Evolutionary conservation across 1,140 invertebrate genomes (phyloP).

Genomic region (Halesus radiatus): DNA sequence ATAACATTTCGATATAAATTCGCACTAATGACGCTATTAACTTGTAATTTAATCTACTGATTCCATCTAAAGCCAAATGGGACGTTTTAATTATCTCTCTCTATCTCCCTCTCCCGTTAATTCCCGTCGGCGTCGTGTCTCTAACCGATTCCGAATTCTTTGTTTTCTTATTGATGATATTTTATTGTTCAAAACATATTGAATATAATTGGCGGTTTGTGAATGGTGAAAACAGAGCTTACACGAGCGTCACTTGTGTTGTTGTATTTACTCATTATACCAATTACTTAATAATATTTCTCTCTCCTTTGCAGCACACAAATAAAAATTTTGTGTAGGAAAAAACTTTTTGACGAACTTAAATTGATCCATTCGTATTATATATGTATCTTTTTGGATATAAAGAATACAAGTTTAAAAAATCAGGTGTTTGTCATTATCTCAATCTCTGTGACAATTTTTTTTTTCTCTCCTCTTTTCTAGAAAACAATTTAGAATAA

Average conservation of each 20-base stretch:
- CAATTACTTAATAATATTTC: no score
- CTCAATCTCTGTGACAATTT: no score
- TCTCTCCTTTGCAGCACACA: no score
- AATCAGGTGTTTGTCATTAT: no score
- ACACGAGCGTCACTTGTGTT: neutral
- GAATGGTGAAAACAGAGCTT: constrained; percentile 26
- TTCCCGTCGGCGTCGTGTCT: neutral
- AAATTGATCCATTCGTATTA: no score
- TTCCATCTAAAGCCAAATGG: constrained; percentile 17
- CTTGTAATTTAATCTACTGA: constrained; percentile 26
- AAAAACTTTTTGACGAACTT: no score
- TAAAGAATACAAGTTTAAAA: no score
- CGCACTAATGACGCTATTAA: constrained; percentile 27
- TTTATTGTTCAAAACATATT: constrained; percentile 41
- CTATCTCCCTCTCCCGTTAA: neutral
- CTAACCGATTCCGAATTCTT: constrained; percentile 19
- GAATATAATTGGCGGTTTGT: constrained; percentile 27
- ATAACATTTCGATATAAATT: constrained; percentile 1
- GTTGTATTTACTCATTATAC: neutral
- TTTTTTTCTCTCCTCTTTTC: no score
- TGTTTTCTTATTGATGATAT: constrained; percentile 1
- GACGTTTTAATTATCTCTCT: constrained; percentile 25
- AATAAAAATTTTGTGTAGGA: no score
- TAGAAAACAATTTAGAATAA: no score
- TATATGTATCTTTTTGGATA: no score